These are phyloP conservation scores for Lindbergichthys nudifrons DNA, from an alignment of 2,797 vertebrate species.

Conservation along the genomic window DNA sequence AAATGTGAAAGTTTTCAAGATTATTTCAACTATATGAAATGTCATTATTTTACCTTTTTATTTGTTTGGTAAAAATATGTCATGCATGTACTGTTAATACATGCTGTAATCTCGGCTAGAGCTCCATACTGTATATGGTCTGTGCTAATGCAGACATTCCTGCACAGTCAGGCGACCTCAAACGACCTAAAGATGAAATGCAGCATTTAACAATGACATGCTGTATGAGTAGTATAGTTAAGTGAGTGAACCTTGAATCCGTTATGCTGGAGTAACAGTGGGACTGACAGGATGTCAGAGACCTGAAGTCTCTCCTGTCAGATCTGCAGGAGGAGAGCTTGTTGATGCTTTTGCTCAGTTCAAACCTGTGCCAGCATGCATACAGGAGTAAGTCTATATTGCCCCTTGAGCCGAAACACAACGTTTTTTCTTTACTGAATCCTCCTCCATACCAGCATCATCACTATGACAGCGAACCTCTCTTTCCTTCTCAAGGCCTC, in stretches of 20 bases:
- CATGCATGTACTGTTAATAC: not conserved
- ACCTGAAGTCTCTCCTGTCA: conserved; percentile 22
- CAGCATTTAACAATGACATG: not conserved
- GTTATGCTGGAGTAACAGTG: conserved; percentile 41
- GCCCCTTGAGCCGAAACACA: not conserved
- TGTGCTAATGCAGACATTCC: conserved; percentile 11
- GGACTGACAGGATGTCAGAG: conserved; percentile 23
- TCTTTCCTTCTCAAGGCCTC: conserved; percentile 83
- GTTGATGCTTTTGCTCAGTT: not conserved
- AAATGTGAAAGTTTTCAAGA: not conserved
- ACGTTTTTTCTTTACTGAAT: not conserved
- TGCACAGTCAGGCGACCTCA: conserved; percentile 26
- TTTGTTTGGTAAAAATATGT: too few species aligned
- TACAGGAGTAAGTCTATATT: rapidly evolving
- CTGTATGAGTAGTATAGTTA: conserved; percentile 2
- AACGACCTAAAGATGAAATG: conserved; percentile 20
- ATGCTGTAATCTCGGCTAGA: not conserved
- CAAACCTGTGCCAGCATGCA: not conserved
- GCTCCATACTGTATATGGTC: not conserved
- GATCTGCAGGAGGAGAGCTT: conserved; percentile 28
- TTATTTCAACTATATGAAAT: not conserved
- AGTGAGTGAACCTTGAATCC: conserved; percentile 25
- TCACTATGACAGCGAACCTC: not conserved
- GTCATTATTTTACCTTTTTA: not conserved
- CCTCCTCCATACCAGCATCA: not conserved